These are phyloP conservation scores for Sisor rabdophorus DNA, from an alignment of 2,113 vertebrate genomes.

Conservation along the genomic window DNA sequence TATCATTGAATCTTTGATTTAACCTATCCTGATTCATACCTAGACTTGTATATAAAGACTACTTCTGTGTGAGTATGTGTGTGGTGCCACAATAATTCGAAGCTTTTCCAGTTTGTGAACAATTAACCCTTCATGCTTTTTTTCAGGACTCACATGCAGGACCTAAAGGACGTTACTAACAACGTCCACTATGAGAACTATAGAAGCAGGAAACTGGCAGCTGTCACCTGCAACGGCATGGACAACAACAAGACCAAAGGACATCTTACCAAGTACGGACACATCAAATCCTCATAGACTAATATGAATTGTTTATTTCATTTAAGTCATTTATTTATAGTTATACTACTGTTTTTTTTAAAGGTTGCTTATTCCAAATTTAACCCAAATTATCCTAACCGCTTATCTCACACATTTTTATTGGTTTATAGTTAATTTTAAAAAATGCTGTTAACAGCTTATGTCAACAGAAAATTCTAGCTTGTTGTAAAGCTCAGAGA, in stretches of 20 bases:
- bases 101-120: too few species aligned
- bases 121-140: background rate
- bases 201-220: constrained; percentile 93
- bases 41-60: background rate
- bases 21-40: background rate
- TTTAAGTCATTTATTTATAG: too few species aligned
- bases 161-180: constrained; percentile 97
- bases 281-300: constrained; percentile 48
- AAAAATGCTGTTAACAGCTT: too few species aligned
- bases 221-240: constrained; percentile 94
- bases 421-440: too few species aligned
- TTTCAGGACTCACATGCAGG: constrained; percentile 96
- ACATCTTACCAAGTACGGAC: constrained; percentile 92
- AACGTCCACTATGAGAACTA: constrained; percentile 99
- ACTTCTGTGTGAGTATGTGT: background rate
- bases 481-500: background rate
- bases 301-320: too few species aligned
- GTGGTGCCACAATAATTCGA: too few species aligned
- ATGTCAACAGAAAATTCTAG: background rate
- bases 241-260: constrained; percentile 96
- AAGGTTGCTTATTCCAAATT: too few species aligned
- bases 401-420: too few species aligned
- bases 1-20: background rate
- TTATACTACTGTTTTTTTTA: too few species aligned
- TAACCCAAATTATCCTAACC: too few species aligned